A percentile compares a stretch with the other conserved stretches of the same genome.
These are phyloP conservation scores for Trichomalopsis sarcophagae DNA, from an alignment of 1,140 invertebrate genomes.

Conservation along the genomic window DNA sequence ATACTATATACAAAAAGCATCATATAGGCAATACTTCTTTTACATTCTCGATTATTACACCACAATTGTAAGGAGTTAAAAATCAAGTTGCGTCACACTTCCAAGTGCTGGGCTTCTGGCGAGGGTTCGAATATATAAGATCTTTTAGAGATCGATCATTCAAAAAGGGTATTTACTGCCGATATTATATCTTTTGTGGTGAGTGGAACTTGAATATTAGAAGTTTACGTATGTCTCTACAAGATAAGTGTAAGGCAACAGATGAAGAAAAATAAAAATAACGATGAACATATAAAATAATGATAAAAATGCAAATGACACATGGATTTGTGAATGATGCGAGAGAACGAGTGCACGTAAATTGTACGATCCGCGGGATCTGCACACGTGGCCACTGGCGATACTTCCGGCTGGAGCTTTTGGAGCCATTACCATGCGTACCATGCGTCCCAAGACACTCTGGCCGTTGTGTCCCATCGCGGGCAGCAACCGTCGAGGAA, in stretches of 20 bases:
- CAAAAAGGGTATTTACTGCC: constrained; percentile 54
- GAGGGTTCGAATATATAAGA: constrained; percentile 1
- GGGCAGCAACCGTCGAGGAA: constrained; percentile 17
- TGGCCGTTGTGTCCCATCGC: constrained; percentile 6
- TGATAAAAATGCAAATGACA: constrained; percentile 31
- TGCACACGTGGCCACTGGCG: constrained; percentile 6
- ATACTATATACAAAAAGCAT: constrained; percentile 24
- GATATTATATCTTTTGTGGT: constrained; percentile 49
- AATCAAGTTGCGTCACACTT: constrained; percentile 14
- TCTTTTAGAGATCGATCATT: constrained; percentile 39
- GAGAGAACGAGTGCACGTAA: constrained; percentile 36
- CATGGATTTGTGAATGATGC: constrained; percentile 39
- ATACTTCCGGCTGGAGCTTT: constrained; percentile 39
- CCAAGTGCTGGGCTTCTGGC: background rate
- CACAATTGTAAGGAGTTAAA: background rate
- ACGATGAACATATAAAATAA: constrained; percentile 25
- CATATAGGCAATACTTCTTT: constrained; percentile 36
- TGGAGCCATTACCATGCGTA: constrained; percentile 61
- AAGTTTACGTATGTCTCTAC: constrained; percentile 42
- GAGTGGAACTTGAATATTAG: constrained; percentile 46
- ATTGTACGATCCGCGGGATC: constrained; percentile 41
- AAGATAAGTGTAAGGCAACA: constrained; percentile 39
- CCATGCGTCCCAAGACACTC: constrained; percentile 58
- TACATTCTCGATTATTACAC: constrained; percentile 24
- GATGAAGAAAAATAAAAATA: constrained; percentile 20